These are phyloP conservation scores for Oscheius myriophilus DNA, from an alignment of 2,888 invertebrate genomes.

Conservation along the genomic window DNA sequence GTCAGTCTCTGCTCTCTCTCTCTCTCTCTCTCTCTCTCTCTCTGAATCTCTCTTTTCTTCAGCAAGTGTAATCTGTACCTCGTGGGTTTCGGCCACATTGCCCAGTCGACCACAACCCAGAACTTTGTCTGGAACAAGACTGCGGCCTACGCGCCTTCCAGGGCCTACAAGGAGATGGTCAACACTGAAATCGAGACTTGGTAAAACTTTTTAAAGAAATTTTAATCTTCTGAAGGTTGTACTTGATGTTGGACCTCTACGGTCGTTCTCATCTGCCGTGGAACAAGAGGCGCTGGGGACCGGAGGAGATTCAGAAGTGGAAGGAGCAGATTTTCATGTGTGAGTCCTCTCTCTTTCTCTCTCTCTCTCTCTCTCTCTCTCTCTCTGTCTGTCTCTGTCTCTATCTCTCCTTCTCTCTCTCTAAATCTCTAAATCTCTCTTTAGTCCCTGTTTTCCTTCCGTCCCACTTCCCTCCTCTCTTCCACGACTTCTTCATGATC, in stretches of 20 bases:
- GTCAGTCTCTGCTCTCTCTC: background rate
- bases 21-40: background rate
- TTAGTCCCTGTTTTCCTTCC: background rate
- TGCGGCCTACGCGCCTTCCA: constrained; percentile 4
- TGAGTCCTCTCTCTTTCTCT: background rate
- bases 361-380: background rate
- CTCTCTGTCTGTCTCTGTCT: background rate
- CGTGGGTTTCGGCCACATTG: constrained; percentile 13
- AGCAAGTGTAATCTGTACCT: background rate
- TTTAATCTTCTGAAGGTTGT: no score
- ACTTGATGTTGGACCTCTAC: constrained; percentile 16
- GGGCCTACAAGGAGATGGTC: background rate
- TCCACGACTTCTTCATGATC: constrained; percentile 4
- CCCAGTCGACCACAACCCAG: no score
- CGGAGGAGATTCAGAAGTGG: constrained; percentile 3
- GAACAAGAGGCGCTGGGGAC: constrained; percentile 1
- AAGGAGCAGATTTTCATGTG: constrained; percentile 11
- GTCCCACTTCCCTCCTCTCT: background rate
- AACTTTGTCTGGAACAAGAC: constrained; percentile 2
- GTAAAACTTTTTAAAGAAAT: no score
- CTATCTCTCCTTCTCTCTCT: background rate
- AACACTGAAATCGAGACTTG: constrained; percentile 13
- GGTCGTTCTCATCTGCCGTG: background rate
- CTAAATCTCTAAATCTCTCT: no score
- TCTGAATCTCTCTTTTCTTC: background rate